Percentiles rank a stretch among this genome's conserved stretches.
These are phyloP conservation scores for Drosophila triauraria DNA, from an alignment of 1,140 invertebrate genomes.

Conservation along the genomic window DNA sequence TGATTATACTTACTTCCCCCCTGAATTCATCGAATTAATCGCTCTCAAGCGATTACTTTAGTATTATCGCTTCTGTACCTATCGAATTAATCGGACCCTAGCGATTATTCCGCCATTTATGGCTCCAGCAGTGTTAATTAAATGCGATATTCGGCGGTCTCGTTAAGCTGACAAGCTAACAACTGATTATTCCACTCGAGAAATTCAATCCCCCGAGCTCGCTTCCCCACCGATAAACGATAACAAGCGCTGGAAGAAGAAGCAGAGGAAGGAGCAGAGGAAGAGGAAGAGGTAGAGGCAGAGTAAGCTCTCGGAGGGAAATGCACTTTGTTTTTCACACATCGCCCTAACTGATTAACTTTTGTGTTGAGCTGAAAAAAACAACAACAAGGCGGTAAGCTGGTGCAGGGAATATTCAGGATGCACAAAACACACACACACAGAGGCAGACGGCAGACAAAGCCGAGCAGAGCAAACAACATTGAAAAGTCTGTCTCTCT, in stretches of 20 bases:
- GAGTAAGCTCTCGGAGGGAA: conserved; percentile 37
- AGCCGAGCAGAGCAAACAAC: conserved; percentile 54
- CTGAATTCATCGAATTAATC: background rate
- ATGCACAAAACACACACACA: conserved; percentile 51
- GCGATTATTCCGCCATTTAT: background rate
- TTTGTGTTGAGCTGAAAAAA: conserved; percentile 76
- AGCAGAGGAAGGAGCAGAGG: background rate
- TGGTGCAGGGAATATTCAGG: conserved; percentile 55
- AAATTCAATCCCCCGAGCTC: conserved; percentile 6
- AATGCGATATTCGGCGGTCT: conserved; percentile 1
- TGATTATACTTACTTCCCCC: background rate
- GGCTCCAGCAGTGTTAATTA: conserved; percentile 3
- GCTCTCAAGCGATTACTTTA: background rate
- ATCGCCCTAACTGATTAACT: conserved; percentile 83
- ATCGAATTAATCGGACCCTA: background rate
- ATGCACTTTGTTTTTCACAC: conserved; percentile 84
- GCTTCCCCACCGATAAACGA: conserved; percentile 9
- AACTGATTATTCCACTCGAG: conserved; percentile 19
- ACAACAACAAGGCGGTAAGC: conserved; percentile 44
- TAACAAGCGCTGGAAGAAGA: background rate
- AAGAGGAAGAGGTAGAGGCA: background rate
- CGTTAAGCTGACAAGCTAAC: conserved; percentile 28
- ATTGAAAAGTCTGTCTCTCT: conserved; percentile 36
- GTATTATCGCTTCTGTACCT: too few relatives aligned
- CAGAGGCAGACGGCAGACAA: conserved; percentile 49